phyloP scores from a whole-genome alignment of 2,888 invertebrate genomes.

The Colletes collaris region DNA sequence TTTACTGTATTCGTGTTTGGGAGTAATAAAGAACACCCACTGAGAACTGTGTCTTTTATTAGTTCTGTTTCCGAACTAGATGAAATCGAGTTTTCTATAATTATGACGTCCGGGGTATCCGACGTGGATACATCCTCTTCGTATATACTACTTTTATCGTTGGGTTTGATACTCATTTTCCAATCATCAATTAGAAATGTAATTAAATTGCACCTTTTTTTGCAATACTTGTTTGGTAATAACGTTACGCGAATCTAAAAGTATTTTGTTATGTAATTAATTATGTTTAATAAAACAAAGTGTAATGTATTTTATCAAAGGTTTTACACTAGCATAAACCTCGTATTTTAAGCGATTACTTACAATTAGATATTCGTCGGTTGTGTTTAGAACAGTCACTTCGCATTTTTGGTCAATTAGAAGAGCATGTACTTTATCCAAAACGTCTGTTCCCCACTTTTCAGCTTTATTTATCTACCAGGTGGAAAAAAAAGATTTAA shows the following conservation, averaged over 20 bases:
- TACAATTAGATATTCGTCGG: slow-evolving; percentile 65
- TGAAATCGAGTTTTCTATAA: slow-evolving; percentile 16
- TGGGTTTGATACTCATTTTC: slow-evolving; percentile 41
- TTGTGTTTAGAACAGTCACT: slow-evolving; percentile 83
- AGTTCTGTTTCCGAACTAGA: neutral
- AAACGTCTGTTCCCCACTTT: slow-evolving; percentile 84
- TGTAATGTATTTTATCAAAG: neutral
- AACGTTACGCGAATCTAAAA: slow-evolving; percentile 64
- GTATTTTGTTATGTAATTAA: neutral
- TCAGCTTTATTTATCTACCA: slow-evolving; percentile 63
- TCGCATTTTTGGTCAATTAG: slow-evolving; percentile 86
- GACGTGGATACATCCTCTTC: neutral
- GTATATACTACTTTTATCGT: neutral
- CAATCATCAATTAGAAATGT: slow-evolving; percentile 14
- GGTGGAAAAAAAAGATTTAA: neutral
- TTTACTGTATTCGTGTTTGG: neutral
- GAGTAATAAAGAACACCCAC: slow-evolving; percentile 18
- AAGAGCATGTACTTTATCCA: slow-evolving; percentile 86
- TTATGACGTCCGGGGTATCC: slow-evolving; percentile 3
- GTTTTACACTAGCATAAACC: neutral
- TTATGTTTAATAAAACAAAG: too few species aligned
- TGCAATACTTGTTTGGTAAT: slow-evolving; percentile 31
- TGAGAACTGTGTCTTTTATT: slow-evolving; percentile 28
- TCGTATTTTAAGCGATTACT: slow-evolving; percentile 44
- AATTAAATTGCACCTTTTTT: slow-evolving; percentile 50